A percentile compares a stretch with the other conserved stretches of the same genome.
These are phyloP conservation scores for Clarias fuscus DNA, from an alignment of 2,797 vertebrate species.

Conservation along the genomic window DNA sequence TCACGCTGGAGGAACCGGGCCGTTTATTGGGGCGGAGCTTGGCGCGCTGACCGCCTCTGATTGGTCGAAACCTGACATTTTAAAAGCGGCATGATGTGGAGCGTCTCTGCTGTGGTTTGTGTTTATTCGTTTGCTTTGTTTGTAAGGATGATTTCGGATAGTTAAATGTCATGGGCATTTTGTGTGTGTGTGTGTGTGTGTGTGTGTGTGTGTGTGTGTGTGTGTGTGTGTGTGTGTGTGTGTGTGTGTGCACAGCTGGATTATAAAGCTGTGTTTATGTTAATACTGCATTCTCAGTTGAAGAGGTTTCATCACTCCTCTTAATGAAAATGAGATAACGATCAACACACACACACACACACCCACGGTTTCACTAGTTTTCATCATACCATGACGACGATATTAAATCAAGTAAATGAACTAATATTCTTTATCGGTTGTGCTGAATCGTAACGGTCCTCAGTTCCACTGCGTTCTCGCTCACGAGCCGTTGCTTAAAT, in stretches of 20 bases:
- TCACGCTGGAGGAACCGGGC: neutral
- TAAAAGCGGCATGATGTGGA: neutral
- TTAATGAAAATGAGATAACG: neutral
- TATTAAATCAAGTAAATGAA: too few relatives aligned
- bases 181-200: too few relatives aligned
- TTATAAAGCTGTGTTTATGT: neutral
- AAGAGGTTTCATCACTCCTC: neutral
- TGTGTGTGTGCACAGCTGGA: neutral
- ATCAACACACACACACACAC: neutral
- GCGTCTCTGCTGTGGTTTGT: neutral
- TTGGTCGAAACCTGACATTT: neutral
- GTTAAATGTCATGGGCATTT: too few relatives aligned
- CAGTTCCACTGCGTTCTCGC: neutral
- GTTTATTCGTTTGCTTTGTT: neutral
- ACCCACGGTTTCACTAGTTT: neutral
- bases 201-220: neutral
- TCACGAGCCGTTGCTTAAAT: too few relatives aligned
- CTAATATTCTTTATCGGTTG: neutral
- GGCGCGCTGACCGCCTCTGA: neutral
- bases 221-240: too few relatives aligned
- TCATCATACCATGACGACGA: neutral
- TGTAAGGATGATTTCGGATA: neutral
- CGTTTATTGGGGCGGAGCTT: neutral
- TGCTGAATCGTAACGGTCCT: neutral
- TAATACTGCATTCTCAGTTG: neutral